Evolutionary conservation across 2,888 invertebrate genomes (phyloP).

Genomic region (Euphydryas editha): DNA sequence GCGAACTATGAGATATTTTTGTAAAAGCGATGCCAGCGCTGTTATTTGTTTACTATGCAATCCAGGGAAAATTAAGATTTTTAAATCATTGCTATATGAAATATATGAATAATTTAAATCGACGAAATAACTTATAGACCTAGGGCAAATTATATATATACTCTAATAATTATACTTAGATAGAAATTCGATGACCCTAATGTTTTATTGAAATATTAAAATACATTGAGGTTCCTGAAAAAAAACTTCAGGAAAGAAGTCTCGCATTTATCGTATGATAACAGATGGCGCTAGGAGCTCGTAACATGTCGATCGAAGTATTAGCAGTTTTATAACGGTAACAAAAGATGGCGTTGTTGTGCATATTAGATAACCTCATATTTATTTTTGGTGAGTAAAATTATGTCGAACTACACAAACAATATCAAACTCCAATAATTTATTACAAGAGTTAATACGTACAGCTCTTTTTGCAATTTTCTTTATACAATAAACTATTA

Average conservation of each 20-base stretch:
- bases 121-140: neutral
- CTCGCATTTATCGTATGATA: constrained; percentile 4
- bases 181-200: neutral
- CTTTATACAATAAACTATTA: too few species aligned
- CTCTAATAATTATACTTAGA: neutral
- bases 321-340: constrained; percentile 20
- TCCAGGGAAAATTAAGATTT: constrained; percentile 30
- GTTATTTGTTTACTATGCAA: constrained; percentile 52
- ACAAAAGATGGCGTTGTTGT: constrained; percentile 57
- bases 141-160: too few species aligned
- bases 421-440: neutral
- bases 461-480: too few species aligned
- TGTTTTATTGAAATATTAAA: neutral
- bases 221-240: constrained; percentile 19
- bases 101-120: neutral
- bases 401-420: neutral
- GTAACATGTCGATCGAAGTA: constrained; percentile 38
- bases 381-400: constrained; percentile 68
- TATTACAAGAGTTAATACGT: too few species aligned
- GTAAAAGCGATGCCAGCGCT: constrained; percentile 67
- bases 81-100: neutral
- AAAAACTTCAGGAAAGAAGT: constrained; percentile 10
- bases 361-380: constrained; percentile 56
- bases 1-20: constrained; percentile 65
- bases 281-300: constrained; percentile 48